Evolutionary conservation across 2,113 vertebrate genomes (phyloP).

Genomic region (Paramormyrops kingsleyae): DNA sequence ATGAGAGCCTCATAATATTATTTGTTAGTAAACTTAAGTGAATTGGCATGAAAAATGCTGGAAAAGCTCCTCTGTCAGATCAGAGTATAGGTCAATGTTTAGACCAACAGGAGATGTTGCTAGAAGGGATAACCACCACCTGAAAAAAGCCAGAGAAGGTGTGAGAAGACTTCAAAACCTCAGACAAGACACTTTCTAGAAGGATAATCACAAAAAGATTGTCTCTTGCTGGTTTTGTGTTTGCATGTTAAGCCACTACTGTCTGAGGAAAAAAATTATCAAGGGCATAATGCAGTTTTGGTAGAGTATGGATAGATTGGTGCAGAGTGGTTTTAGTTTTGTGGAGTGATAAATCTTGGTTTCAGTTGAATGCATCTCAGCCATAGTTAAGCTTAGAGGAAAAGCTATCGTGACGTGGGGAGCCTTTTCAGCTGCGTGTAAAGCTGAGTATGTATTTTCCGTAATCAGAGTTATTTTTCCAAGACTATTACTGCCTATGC

Average conservation of each 20-base stretch:
- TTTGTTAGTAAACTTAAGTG: not conserved
- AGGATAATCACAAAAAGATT: not conserved
- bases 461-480: not conserved
- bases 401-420: not conserved
- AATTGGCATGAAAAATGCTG: not conserved
- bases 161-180: not conserved
- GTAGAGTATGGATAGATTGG: not conserved
- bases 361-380: not conserved
- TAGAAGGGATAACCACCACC: not conserved
- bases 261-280: not conserved
- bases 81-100: not conserved
- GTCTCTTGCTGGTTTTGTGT: not conserved
- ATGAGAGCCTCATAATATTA: not conserved
- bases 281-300: not conserved
- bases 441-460: not conserved
- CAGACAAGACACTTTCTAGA: not conserved
- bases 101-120: not conserved
- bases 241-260: not conserved
- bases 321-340: not conserved
- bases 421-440: not conserved
- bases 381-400: not conserved
- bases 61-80: not conserved
- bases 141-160: not conserved
- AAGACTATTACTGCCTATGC: not conserved
- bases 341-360: not conserved